These are phyloP conservation scores for Bedellia somnulentella DNA, from an alignment of 2,888 invertebrate species.

Conservation along the genomic window DNA sequence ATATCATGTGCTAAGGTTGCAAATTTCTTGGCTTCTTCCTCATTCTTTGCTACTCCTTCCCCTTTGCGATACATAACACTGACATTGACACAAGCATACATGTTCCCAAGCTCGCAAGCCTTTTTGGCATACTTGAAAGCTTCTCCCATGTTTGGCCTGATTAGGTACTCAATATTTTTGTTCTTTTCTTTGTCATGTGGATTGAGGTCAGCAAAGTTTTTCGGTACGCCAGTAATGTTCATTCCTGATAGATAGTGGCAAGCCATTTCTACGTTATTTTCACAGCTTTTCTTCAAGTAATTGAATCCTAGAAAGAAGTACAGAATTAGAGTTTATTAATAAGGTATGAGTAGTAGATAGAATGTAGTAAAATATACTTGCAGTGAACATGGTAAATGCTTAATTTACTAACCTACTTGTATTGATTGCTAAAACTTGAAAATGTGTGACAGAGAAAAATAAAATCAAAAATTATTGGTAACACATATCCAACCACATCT, in stretches of 20 bases:
- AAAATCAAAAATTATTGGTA: too few species aligned
- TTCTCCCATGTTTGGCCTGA: slow-evolving; percentile 70
- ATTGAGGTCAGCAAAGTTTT: slow-evolving; percentile 45
- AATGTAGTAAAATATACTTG: too few species aligned
- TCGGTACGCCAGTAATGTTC: slow-evolving; percentile 74
- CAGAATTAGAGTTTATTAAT: too few species aligned
- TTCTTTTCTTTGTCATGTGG: slow-evolving; percentile 37
- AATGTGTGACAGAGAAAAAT: too few species aligned
- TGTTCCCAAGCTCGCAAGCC: slow-evolving; percentile 82
- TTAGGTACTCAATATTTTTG: slow-evolving; percentile 48
- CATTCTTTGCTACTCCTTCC: slow-evolving; percentile 77
- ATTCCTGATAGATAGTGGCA: slow-evolving; percentile 83
- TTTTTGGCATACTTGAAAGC: slow-evolving; percentile 77
- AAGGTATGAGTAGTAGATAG: too few species aligned
- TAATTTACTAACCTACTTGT: too few species aligned
- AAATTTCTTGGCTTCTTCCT: slow-evolving; percentile 70
- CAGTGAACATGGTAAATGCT: too few species aligned
- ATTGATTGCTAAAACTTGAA: too few species aligned
- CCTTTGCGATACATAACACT: slow-evolving; percentile 85
- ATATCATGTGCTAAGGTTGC: slow-evolving; percentile 71
- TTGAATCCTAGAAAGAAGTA: slow-evolving; percentile 56
- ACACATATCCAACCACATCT: too few species aligned
- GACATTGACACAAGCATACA: slow-evolving; percentile 88
- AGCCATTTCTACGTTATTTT: slow-evolving; percentile 64
- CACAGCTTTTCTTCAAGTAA: slow-evolving; percentile 62